A percentile compares a stretch with the other conserved stretches of the same genome.
These are phyloP conservation scores for Okamejei kenojei DNA, from an alignment of 2,797 vertebrate genomes.

Conservation along the genomic window DNA sequence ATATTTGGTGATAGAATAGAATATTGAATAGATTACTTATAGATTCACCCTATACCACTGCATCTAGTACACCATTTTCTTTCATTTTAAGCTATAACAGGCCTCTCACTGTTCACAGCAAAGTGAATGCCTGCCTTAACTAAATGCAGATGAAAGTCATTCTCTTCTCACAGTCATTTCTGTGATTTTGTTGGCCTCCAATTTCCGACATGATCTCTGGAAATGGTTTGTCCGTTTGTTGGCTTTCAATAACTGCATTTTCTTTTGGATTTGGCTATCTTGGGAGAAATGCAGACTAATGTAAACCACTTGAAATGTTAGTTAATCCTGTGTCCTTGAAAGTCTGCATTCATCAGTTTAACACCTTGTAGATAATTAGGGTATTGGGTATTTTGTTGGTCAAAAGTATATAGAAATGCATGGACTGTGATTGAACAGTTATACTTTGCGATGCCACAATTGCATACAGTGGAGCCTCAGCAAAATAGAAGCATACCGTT, in stretches of 20 bases:
- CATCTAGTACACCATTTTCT: conserved; percentile 54
- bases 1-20: conserved; percentile 47
- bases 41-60: conserved; percentile 52
- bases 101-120: conserved; percentile 63
- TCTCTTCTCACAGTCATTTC: conserved; percentile 63
- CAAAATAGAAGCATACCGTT: not conserved
- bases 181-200: conserved; percentile 69
- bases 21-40: conserved; percentile 51
- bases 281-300: not conserved
- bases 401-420: conserved; percentile 53
- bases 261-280: not conserved
- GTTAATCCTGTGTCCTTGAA: not conserved
- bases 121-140: conserved; percentile 61
- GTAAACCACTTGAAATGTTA: not conserved
- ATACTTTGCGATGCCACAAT: conserved; percentile 44
- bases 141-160: conserved; percentile 71
- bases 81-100: conserved; percentile 59
- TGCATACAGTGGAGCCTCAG: not conserved
- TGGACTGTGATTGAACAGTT: conserved; percentile 73
- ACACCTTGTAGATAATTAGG: conserved; percentile 40
- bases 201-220: conserved; percentile 58
- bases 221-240: conserved; percentile 56
- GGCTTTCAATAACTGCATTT: conserved; percentile 23
- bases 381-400: conserved; percentile 50
- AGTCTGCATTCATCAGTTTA: not conserved